Percentiles rank a stretch among this genome's conserved stretches.
These are phyloP conservation scores for Argyrosomus regius DNA, from an alignment of 2,797 vertebrate species.

Conservation along the genomic window DNA sequence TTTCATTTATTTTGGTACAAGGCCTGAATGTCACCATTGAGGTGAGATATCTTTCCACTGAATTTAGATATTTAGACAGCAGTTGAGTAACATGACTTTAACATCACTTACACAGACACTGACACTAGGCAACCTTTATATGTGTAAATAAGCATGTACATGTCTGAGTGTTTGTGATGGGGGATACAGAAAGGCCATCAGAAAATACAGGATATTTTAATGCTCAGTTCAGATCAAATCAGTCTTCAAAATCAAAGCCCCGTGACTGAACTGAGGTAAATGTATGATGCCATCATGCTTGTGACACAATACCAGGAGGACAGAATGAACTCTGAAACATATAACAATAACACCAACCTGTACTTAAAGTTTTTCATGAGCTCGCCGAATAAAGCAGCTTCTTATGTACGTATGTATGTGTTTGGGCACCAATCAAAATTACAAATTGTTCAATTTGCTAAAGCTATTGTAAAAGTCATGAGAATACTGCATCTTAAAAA, in stretches of 20 bases:
- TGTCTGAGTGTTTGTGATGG: not conserved
- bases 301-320: not conserved
- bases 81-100: not conserved
- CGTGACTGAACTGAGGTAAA: not conserved
- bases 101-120: not conserved
- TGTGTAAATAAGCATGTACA: not conserved
- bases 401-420: not conserved
- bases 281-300: not conserved
- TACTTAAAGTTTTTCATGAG: not conserved
- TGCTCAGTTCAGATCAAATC: not conserved
- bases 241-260: not conserved
- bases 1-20: conserved; percentile 21
- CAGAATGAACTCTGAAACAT: not conserved
- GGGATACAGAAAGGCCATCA: not conserved
- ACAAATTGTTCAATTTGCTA: not conserved
- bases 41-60: conserved; percentile 5
- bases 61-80: conserved; percentile 6
- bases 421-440: not conserved
- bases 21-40: not conserved
- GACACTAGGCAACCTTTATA: not conserved
- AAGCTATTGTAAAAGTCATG: not conserved
- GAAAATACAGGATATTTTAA: not conserved
- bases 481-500: not conserved
- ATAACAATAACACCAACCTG: not conserved
- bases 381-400: not conserved